Conservation (phyloP, 2,888 invertebrate species). For the Zonitis immaculata region DNA sequence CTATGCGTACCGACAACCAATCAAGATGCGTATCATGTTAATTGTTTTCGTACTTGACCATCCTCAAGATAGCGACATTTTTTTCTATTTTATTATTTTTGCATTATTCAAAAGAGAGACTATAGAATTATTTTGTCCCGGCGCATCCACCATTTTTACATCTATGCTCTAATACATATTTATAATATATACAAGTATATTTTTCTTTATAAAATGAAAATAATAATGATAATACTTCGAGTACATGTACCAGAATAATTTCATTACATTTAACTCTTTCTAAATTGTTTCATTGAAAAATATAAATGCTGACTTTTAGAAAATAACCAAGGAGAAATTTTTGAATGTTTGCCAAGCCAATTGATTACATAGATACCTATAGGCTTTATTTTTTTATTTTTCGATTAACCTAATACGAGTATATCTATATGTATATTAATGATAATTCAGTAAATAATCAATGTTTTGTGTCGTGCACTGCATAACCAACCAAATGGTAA, state of each 20-base stretch:
- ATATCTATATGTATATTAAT: too few relatives aligned
- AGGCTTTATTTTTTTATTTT: neutral
- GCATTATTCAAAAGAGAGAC: neutral
- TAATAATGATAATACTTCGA: neutral
- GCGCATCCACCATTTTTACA: conserved; percentile 19
- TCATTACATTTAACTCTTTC: conserved; percentile 13
- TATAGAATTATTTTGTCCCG: conserved; percentile 1
- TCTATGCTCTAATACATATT: too few relatives aligned
- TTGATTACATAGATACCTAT: too few relatives aligned
- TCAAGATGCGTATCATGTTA: conserved; percentile 34
- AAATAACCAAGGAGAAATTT: neutral
- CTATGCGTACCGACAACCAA: conserved; percentile 36
- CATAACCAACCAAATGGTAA: neutral
- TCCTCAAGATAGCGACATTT: conserved; percentile 17
- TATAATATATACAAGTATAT: too few relatives aligned
- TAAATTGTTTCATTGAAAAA: neutral
- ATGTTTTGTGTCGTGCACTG: neutral
- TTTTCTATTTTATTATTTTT: conserved; percentile 6
- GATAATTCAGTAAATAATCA: neutral
- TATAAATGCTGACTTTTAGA: too few relatives aligned
- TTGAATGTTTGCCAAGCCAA: neutral
- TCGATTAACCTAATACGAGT: neutral
- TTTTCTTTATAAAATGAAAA: too few relatives aligned
- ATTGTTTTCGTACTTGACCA: conserved; percentile 26
- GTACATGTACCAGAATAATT: conserved; percentile 11